Evolutionary conservation across 2,113 vertebrate genomes (phyloP), one percentile per base, ranked within the genome.

Genomic region (Spilogale gracilis): DNA sequence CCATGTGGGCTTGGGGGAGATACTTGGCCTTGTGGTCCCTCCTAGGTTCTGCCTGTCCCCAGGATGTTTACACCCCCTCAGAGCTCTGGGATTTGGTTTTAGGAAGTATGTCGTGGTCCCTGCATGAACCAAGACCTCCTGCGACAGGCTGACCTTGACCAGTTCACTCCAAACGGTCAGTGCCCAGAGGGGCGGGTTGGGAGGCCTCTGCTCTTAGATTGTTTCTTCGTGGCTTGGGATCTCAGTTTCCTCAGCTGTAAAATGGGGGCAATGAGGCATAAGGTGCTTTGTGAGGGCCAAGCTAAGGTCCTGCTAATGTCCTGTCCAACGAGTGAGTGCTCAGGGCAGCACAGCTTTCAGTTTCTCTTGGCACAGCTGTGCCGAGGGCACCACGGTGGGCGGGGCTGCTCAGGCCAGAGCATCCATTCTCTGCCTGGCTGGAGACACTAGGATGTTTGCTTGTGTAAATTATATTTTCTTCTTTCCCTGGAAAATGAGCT

Each of bases 161-260:
- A 97, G 25, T 98, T 99, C 92, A 98, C 96, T 3, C 98, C 98
- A 17, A 98, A 98, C 98, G 99, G 99, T 99, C 97, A 99, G 98
- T 89, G 65, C 10, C 69, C 38, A 2, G 17, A 30, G 63, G 78
- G 67, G 9, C 38, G 4, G 21, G 21, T 23, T 54, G 65, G 79
- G 27, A 50, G 65, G 67, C 27, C 25, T 91, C 56, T 58, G 32
- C 38, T 48, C 69, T 92, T 6, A 17, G 84, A 83, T 27, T 1
- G 1, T n/a, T 52, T 91, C 30, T 94, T 71, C n/a, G 43, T 52
- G 16, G 56, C 30, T 69, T 27, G 38, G 48, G 52, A 60, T 43
- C 50, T 65, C n/a, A 14, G 25, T 82, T 95, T 92, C 83, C 32
- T 95, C 21, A 14, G 10, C 52, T 73, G 1, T 87, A 76, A 69